Percentiles rank a stretch among this genome's conserved stretches.
These are phyloP conservation scores for Ibidorhyncha struthersii DNA, from an alignment of 2,113 vertebrate genomes.

Conservation along the genomic window DNA sequence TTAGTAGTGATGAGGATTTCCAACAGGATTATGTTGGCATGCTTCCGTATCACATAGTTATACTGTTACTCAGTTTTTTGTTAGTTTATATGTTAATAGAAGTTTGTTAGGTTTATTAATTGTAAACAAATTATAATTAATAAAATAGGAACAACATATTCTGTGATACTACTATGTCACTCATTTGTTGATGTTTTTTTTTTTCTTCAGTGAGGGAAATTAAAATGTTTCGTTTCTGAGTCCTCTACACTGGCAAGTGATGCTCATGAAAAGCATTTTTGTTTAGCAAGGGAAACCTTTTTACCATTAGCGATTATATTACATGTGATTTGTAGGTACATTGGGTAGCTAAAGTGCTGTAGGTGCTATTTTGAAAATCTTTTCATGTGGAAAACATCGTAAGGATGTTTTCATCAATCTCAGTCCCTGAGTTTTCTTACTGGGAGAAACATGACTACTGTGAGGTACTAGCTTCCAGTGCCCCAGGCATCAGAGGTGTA, in stretches of 20 bases:
- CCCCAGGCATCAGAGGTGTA: background rate
- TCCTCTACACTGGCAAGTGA: background rate
- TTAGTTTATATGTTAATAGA: background rate
- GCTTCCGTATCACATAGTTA: background rate
- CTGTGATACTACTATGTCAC: background rate
- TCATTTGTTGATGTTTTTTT: background rate
- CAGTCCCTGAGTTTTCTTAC: background rate
- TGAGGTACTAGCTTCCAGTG: background rate
- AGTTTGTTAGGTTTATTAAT: background rate
- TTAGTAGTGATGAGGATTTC: background rate
- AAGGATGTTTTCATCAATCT: background rate
- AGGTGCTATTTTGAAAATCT: background rate
- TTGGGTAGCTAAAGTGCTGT: background rate
- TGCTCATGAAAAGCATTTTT: background rate
- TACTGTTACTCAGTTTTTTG: background rate
- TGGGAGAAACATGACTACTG: background rate
- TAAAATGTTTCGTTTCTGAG: background rate
- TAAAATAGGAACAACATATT: background rate
- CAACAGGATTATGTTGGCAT: background rate
- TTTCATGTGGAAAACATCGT: background rate
- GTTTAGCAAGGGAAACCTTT: background rate
- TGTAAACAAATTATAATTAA: background rate
- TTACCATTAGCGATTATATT: background rate
- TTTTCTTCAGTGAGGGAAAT: background rate
- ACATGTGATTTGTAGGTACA: background rate